phyloP scores from a whole-genome alignment of 2,113 vertebrate genomes.

The Aleadryas rufinucha region DNA sequence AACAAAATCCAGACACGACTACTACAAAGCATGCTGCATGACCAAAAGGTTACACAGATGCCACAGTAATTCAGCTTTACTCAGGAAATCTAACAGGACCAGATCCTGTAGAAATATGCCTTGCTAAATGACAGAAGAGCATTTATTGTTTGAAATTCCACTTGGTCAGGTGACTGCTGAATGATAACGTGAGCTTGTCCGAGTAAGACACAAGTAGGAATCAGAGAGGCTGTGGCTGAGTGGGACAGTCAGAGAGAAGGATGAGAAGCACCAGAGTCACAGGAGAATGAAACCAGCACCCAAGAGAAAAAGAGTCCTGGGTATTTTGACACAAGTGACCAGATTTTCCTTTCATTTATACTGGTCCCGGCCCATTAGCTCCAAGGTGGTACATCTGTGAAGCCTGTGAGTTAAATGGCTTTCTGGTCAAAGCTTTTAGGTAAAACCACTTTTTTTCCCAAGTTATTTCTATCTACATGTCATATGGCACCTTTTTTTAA shows the following conservation, averaged over 20 bases:
- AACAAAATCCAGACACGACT: neutral
- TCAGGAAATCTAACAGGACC: neutral
- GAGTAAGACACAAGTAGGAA: neutral
- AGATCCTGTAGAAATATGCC: neutral
- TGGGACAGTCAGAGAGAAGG: neutral
- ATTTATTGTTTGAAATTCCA: neutral
- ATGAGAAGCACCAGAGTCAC: neutral
- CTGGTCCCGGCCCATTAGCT: neutral
- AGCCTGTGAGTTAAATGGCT: neutral
- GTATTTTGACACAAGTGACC: neutral
- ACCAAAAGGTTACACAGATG: neutral
- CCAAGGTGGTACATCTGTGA: neutral
- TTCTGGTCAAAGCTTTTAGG: neutral
- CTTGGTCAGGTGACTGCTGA: neutral
- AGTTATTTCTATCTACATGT: neutral
- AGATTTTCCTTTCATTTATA: neutral
- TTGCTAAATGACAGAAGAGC: neutral
- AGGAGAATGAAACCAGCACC: neutral
- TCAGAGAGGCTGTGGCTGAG: neutral
- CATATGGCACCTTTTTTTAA: neutral
- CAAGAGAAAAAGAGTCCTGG: neutral
- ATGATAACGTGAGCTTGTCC: neutral
- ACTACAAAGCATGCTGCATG: neutral
- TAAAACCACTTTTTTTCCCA: neutral
- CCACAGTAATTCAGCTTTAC: neutral